Conservation (phyloP, 2,113 vertebrate species). For the Epinephelus fuscoguttatus region DNA sequence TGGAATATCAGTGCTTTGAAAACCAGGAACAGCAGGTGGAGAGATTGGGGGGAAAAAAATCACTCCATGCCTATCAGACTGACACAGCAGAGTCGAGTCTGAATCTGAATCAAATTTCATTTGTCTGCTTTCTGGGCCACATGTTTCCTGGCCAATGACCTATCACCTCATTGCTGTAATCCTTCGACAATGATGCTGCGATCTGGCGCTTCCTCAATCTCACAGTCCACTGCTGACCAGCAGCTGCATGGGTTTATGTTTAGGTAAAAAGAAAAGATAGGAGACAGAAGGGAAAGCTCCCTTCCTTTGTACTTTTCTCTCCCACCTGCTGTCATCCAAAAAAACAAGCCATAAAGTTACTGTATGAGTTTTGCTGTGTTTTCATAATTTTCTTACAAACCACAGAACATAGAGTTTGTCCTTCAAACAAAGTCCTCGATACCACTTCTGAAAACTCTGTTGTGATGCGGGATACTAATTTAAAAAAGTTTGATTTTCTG, state of each 20-base stretch:
- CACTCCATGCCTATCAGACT: conserved; percentile 20
- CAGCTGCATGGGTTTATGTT: conserved; percentile 42
- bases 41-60: conserved; percentile 51
- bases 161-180: conserved; percentile 73
- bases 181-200: conserved; percentile 73
- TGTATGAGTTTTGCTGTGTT: too few species aligned
- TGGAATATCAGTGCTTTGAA: conserved; percentile 61
- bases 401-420: not conserved
- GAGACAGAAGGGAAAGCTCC: not conserved
- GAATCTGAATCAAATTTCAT: conserved; percentile 69
- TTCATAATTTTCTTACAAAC: too few species aligned
- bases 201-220: conserved; percentile 68
- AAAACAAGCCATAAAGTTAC: not conserved
- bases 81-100: conserved; percentile 23
- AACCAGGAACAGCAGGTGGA: conserved; percentile 56
- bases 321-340: not conserved
- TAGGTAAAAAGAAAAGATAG: not conserved
- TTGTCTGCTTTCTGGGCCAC: conserved; percentile 77
- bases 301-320: not conserved
- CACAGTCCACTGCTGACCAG: conserved; percentile 44
- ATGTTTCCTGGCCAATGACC: conserved; percentile 73
- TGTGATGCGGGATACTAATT: too few species aligned
- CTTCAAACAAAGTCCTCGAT: not conserved
- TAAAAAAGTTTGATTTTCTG: too few species aligned
- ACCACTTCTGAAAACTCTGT: too few species aligned